These are phyloP conservation scores for human DNA, from an alignment of 2,113 vertebrate genomes.

Conservation along the genomic window GRCh38 chr1:54215501-54216000, in stretches of 20 bases:
- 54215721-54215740: not conserved
- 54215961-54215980: not conserved
- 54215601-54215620: fast-evolving
- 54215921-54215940: not conserved
- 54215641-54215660: not conserved
- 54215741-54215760: not conserved
- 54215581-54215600: not conserved
- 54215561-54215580: not conserved
- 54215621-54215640: not conserved
- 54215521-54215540: not conserved
- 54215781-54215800: not conserved
- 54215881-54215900: not conserved
- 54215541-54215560: not conserved
- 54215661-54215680: not conserved
- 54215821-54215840: not conserved
- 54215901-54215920: not conserved
- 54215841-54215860: not conserved
- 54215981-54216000: not conserved
- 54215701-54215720: not conserved
- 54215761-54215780: not conserved
- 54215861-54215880: not conserved
- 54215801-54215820: not conserved
- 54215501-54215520: not conserved
- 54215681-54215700: not conserved
- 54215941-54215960: not conserved